Evolutionary conservation across 2,888 invertebrate species (phyloP).

Genomic region (Sminthurinus aureus): DNA sequence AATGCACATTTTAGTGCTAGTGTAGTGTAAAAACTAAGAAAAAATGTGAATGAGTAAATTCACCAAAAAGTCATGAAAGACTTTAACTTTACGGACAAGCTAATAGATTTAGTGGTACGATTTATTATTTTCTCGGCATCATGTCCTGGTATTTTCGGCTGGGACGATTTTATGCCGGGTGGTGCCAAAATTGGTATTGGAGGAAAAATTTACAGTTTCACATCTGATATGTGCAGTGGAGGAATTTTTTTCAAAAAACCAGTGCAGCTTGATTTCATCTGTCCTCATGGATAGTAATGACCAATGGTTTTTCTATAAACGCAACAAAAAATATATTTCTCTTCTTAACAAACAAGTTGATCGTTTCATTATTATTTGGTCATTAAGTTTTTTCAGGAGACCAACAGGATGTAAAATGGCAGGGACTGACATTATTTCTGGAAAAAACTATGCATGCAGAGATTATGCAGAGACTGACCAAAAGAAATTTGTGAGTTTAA

Average conservation of each 20-base stretch:
- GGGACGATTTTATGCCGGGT: constrained; percentile 26
- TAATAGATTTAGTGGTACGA: no score
- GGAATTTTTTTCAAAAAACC: constrained; percentile 32
- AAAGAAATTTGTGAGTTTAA: no score
- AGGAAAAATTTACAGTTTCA: constrained; percentile 27
- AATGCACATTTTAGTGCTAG: not conserved
- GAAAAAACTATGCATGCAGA: constrained; percentile 21
- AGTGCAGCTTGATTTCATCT: constrained; percentile 11
- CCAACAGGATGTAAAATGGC: constrained; percentile 19
- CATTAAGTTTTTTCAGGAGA: constrained; percentile 22
- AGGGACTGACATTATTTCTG: constrained; percentile 15
- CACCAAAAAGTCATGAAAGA: no score
- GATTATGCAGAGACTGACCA: not conserved
- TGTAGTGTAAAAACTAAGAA: not conserved
- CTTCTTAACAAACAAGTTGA: no score
- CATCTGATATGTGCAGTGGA: constrained; percentile 24
- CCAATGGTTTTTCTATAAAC: not conserved
- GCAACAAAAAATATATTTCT: no score
- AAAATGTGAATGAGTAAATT: no score
- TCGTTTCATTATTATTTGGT: not conserved
- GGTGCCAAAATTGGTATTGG: constrained; percentile 15
- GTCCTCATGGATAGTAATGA: constrained; percentile 29
- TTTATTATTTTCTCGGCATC: no score
- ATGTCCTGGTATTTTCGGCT: not conserved
- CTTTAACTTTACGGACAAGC: no score